Conservation (phyloP, 2,888 invertebrate species). For the Coleophora flavipennella region DNA sequence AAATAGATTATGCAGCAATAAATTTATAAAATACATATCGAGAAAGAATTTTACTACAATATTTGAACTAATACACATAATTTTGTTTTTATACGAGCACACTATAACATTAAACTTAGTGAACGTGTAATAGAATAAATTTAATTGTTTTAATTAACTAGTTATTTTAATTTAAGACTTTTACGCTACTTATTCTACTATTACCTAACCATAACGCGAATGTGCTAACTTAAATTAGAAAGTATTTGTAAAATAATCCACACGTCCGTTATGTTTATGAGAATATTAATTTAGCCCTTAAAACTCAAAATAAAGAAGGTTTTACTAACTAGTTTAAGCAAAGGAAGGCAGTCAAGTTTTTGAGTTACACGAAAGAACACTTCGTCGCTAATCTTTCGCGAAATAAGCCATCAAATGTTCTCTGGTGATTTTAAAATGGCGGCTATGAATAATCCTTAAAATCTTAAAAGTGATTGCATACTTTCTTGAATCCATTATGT, state of each 20-base stretch:
- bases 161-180: not conserved
- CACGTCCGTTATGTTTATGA: constrained; percentile 5
- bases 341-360: constrained; percentile 10
- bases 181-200: too few species aligned
- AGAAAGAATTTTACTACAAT: constrained; percentile 54
- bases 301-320: not conserved
- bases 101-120: constrained; percentile 32
- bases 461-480: too few species aligned
- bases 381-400: constrained; percentile 12
- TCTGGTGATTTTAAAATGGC: too few species aligned
- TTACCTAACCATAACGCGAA: not conserved
- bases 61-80: constrained; percentile 54
- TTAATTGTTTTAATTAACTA: constrained; percentile 36
- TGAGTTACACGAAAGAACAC: too few species aligned
- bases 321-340: too few species aligned
- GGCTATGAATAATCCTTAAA: too few species aligned
- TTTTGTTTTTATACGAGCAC: constrained; percentile 38
- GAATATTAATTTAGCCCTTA: constrained; percentile 10
- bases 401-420: too few species aligned
- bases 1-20: constrained; percentile 29
- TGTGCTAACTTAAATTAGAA: constrained; percentile 1
- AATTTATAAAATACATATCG: constrained; percentile 28
- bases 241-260: constrained; percentile 5
- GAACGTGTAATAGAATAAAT: constrained; percentile 41
- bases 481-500: too few species aligned